phyloP scores from a whole-genome alignment of 2,797 vertebrate species.

The Mus minutoides region DNA sequence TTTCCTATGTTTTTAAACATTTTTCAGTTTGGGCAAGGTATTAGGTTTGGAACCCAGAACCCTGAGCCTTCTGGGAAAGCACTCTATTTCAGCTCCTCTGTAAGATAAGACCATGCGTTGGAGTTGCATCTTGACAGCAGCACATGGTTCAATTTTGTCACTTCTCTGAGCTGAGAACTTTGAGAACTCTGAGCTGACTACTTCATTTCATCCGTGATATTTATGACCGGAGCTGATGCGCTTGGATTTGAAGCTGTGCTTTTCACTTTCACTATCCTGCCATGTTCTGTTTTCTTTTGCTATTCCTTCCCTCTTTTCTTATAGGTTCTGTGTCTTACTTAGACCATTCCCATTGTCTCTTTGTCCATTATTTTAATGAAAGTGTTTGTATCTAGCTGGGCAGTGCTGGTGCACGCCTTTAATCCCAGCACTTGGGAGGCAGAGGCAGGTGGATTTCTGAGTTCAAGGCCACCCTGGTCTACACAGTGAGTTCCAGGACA shows the following conservation, averaged over 20 bases:
- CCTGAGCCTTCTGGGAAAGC: neutral
- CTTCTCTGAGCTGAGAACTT: slow-evolving; percentile 26
- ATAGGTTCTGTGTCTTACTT: neutral
- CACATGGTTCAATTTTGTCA: neutral
- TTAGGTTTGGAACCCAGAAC: neutral
- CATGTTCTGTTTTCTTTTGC: neutral
- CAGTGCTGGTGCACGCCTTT: no score
- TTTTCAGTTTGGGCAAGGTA: neutral
- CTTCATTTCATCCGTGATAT: neutral
- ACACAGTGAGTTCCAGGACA: no score
- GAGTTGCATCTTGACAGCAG: neutral
- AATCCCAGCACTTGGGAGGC: no score
- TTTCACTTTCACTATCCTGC: neutral
- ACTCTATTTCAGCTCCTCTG: neutral
- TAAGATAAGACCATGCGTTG: neutral
- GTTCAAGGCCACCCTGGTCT: no score
- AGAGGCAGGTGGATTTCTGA: no score
- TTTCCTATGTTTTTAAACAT: neutral
- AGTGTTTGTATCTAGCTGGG: neutral
- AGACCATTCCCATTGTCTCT: neutral
- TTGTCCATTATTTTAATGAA: slow-evolving; percentile 4
- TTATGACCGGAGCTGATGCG: neutral
- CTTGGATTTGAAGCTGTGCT: neutral
- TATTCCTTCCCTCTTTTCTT: neutral
- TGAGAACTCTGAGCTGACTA: no score